phyloP scores from a whole-genome alignment of 2,888 invertebrate genomes.

The Acanthococcus lagerstroemiae region DNA sequence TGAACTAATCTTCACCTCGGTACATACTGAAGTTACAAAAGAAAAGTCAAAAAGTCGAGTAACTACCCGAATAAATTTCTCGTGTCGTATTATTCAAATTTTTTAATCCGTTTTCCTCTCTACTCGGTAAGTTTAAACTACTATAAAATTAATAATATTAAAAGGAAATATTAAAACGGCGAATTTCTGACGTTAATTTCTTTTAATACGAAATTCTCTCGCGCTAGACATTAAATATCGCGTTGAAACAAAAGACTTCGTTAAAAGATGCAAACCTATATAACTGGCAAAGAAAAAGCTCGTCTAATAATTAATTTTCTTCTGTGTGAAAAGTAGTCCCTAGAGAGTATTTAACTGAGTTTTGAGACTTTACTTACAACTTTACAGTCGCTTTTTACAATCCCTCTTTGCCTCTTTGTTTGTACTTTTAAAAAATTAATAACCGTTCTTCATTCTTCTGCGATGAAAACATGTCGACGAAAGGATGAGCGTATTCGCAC shows the following conservation, averaged over 20 bases:
- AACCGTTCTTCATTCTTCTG: constrained; percentile 23
- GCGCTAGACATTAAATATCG: constrained; percentile 19
- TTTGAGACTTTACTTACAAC: constrained; percentile 30
- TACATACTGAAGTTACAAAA: no score
- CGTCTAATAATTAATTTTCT: constrained; percentile 32
- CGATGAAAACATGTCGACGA: constrained; percentile 26
- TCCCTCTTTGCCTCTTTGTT: constrained; percentile 30
- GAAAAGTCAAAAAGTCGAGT: no score
- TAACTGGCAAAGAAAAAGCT: constrained; percentile 23
- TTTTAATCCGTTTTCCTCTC: no score
- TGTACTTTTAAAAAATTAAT: constrained; percentile 30
- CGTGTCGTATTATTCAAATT: no score
- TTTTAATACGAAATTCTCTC: constrained; percentile 22
- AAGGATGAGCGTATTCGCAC: background rate
- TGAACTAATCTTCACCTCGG: no score
- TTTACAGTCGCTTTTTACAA: constrained; percentile 30
- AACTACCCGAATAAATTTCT: no score
- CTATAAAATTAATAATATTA: background rate
- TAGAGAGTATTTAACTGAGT: constrained; percentile 30
- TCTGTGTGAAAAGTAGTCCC: constrained; percentile 29
- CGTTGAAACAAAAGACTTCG: background rate
- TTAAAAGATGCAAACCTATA: constrained; percentile 3
- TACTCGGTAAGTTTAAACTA: background rate
- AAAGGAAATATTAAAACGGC: background rate
- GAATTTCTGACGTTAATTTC: constrained; percentile 23